phyloP scores from a whole-genome alignment of 2,888 invertebrate genomes.

The Calameuta pallipes region DNA sequence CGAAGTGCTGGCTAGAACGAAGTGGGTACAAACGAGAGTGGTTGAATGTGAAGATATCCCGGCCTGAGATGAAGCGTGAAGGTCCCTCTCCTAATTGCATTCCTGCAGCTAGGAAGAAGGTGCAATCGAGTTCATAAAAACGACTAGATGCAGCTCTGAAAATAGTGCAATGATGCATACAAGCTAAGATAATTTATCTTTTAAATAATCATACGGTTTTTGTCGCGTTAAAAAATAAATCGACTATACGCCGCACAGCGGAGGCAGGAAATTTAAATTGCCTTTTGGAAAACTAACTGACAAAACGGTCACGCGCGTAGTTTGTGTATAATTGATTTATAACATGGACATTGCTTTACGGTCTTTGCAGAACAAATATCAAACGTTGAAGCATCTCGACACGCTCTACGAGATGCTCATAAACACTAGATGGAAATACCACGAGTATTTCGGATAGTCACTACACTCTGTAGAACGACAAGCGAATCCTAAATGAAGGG shows the following conservation, averaged over 20 bases:
- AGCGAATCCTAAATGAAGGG: background rate
- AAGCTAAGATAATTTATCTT: background rate
- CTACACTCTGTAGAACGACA: background rate
- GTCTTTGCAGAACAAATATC: background rate
- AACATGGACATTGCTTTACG: background rate
- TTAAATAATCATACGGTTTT: background rate
- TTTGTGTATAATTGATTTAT: background rate
- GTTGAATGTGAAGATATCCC: slow-evolving; percentile 27
- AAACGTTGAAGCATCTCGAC: background rate
- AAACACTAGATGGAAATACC: background rate
- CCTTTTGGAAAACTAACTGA: background rate
- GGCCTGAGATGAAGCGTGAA: slow-evolving; percentile 18
- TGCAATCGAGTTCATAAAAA: background rate
- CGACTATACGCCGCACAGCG: no score
- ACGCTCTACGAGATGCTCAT: background rate
- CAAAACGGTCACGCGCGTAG: background rate
- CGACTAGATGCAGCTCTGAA: background rate
- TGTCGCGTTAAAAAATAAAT: background rate
- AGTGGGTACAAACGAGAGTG: slow-evolving; percentile 29
- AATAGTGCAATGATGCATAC: background rate
- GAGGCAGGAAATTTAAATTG: background rate
- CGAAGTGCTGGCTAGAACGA: background rate
- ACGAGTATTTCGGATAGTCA: background rate
- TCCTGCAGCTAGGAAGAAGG: slow-evolving; percentile 32
- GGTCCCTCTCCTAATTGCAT: slow-evolving; percentile 48